phyloP scores from a whole-genome alignment of 2,113 vertebrate genomes.

The Kryptolebias marmoratus region DNA sequence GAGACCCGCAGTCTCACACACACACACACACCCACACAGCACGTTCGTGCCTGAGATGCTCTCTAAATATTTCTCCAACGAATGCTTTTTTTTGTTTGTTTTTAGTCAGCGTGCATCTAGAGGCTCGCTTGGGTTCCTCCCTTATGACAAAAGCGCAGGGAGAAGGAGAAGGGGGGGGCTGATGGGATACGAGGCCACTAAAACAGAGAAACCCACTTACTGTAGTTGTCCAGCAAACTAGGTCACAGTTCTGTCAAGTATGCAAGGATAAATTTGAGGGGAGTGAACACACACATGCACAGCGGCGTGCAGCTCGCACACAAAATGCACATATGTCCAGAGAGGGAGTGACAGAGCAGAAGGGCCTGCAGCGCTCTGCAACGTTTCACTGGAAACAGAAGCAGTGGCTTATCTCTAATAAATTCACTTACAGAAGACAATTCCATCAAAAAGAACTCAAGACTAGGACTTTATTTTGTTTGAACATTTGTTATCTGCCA shows the following conservation, averaged over 20 bases:
- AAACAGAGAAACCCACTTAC: conserved; percentile 81
- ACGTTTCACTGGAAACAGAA: conserved; percentile 58
- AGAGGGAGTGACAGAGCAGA: conserved; percentile 29
- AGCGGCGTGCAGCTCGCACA: conserved; percentile 30
- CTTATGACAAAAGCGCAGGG: conserved; percentile 34
- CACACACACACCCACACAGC: conserved; percentile 30
- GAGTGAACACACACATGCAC: conserved; percentile 32
- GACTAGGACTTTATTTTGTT: conserved; percentile 22
- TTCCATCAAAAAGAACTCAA: conserved; percentile 24
- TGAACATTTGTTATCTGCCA: background rate
- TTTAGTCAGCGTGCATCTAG: conserved; percentile 25
- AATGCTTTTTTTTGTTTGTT: conserved; percentile 21
- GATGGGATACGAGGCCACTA: conserved; percentile 53
- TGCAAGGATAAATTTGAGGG: conserved; percentile 76
- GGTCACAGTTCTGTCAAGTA: conserved; percentile 82
- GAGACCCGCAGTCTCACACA: conserved; percentile 33
- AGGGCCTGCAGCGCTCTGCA: conserved; percentile 46
- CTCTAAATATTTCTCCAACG: conserved; percentile 51
- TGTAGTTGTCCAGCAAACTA: conserved; percentile 78
- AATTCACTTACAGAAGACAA: conserved; percentile 63
- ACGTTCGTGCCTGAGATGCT: conserved; percentile 41
- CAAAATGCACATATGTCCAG: conserved; percentile 42
- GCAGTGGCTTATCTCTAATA: conserved; percentile 66
- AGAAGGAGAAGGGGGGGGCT: conserved; percentile 8
- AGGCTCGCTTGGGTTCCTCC: conserved; percentile 49